Evolutionary conservation across 2,113 vertebrate genomes (phyloP), one percentile per base, ranked within the genome.

Genomic region (Gymnarchus niloticus): DNA sequence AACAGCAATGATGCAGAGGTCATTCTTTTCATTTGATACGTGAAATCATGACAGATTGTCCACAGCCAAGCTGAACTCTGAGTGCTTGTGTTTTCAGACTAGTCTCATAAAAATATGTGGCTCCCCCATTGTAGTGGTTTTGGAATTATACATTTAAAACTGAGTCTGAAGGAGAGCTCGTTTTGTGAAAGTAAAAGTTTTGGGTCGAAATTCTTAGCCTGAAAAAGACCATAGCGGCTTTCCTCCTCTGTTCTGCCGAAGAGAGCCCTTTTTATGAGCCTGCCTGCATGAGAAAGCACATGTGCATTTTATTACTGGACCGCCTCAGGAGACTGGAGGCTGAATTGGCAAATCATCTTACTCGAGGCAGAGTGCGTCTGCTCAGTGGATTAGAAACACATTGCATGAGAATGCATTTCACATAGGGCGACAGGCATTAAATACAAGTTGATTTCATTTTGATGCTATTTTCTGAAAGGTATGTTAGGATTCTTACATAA

Each of bases 271-370:
- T 91, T 94, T 94, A 92, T 87, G 87, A 57, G 83, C 81, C 59
- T 83, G 88, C 91, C 88, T 90, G 90, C 28, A 87, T 93, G 92
- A 94, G 93, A 95, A 94, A 84, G 46, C 94, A 90, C 94, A 93
- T 94, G 91, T 95, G 94, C 91, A 87, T 95, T 96, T 95, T 91
- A 95, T 96, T 96, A 95, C 93, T 91, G 91, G 52, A 90, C 94
- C 92, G 93, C 95, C 92, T 92, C 92, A 92, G 93, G 94, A 96
- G 92, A 93, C 90, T 91, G 81, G 89, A 94, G 92, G 95, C 95
- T 96, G 93, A 95, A 91, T 94, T 95, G 94, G 94, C 94, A 97
- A 93, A 95, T 95, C 87, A 90, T 88, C 91, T 95, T 96, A 93
- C 57, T 94, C 90, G 93, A 96, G 95, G 93, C 90, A 89, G 92